Evolutionary conservation across 2,797 vertebrate genomes (phyloP).

Genomic region (Meda fulgida): DNA sequence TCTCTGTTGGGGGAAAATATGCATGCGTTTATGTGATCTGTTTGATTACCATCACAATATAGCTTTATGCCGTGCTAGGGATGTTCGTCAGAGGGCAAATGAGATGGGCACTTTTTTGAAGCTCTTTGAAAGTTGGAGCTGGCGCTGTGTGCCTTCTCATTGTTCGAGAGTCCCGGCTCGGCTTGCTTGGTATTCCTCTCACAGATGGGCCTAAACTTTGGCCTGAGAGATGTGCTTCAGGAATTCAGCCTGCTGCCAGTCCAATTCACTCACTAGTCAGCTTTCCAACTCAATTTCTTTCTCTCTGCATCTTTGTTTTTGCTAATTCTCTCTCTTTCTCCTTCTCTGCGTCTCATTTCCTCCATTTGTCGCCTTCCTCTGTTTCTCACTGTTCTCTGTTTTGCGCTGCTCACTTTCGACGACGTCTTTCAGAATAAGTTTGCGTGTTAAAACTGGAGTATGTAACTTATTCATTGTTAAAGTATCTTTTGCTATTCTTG

Average conservation of each 20-base stretch:
- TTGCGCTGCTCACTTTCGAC: background rate
- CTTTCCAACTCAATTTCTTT: slow-evolving; percentile 71
- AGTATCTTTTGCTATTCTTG: background rate
- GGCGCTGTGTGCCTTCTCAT: slow-evolving; percentile 73
- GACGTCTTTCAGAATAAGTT: background rate
- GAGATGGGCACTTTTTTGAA: slow-evolving; percentile 71
- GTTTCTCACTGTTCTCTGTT: slow-evolving; percentile 59
- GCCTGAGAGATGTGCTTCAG: slow-evolving; percentile 74
- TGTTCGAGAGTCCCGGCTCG: slow-evolving; percentile 67
- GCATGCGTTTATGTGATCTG: slow-evolving; percentile 71
- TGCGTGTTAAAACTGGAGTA: background rate
- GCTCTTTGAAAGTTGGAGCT: slow-evolving; percentile 73
- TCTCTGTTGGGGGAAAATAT: slow-evolving; percentile 56
- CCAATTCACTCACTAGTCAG: slow-evolving; percentile 70
- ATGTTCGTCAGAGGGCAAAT: slow-evolving; percentile 73
- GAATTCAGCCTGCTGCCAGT: slow-evolving; percentile 73
- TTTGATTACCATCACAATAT: slow-evolving; percentile 71
- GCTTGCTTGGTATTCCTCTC: slow-evolving; percentile 79
- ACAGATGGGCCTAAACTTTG: slow-evolving; percentile 77
- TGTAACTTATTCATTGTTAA: background rate
- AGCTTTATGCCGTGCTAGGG: slow-evolving; percentile 66
- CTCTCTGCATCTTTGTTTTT: slow-evolving; percentile 46
- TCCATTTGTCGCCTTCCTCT: slow-evolving; percentile 28
- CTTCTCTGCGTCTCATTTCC: slow-evolving; percentile 2
- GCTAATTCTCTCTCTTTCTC: slow-evolving; percentile 47